Base-by-base conservation (phyloP, 2,888 invertebrate species). In the Mantis religiosa region DNA sequence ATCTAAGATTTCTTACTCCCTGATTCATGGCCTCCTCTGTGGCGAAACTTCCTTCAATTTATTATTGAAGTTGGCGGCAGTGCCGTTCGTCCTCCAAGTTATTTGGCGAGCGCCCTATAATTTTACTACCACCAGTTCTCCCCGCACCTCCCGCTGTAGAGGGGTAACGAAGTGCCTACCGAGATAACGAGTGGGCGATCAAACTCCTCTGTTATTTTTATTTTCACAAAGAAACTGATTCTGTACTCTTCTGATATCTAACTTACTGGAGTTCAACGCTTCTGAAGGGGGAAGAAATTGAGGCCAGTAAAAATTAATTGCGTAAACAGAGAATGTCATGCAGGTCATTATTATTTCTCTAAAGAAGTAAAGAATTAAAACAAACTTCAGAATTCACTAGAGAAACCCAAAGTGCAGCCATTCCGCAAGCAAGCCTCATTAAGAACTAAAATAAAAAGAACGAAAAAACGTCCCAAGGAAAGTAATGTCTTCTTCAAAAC, bases 101-200 rank as follows among this genome's bases (percentile, higher is more conserved):
- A 85, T 88, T 88, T 88, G 82, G 84, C 84, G 81, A 84, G 27
- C 85, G 71, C 28, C 34, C 88, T 27, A 71, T 71, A 71, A 71
- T 71, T 71, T 71, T 71, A 71, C 54, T 71, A 71, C 54, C 87
- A n/a, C 71, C 82, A 30, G 28, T 83, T 27, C 41, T 15, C 88
- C 71, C 34, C 54, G 30, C 30, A 41, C 71, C 41, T 71, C 28
- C 20, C 71, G 71, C 84, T 88, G 34, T 71, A 88, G 54, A 71
- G 54, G 54, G 54, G 54, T 71, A 71, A 71, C 85, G 85, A 85
- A 71, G 47, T 85, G 28, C 85, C 85, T 85, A 71, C 85, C 47
- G 15, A 34, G 82, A 87, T 82, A 87, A 87, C 87, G 82, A 83
- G 83, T 82, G 87, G 41, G 54, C 82, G 87, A 87, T 87, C 83